These are phyloP conservation scores for Oreochromis niloticus DNA, from an alignment of 2,113 vertebrate genomes.

Conservation along the genomic window DNA sequence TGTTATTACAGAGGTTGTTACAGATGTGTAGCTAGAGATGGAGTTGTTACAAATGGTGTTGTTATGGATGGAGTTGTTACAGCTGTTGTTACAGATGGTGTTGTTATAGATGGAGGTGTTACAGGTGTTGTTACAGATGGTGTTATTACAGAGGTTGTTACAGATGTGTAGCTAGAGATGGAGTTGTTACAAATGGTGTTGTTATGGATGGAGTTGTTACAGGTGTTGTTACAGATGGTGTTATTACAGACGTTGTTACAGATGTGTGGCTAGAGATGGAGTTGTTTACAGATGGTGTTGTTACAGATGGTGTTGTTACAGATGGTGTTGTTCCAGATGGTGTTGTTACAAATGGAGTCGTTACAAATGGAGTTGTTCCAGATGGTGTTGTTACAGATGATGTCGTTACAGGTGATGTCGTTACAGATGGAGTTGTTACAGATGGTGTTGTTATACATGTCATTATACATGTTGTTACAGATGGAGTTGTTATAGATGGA, in stretches of 20 bases:
- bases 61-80: fast-evolving
- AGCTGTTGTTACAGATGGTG: too few relatives aligned
- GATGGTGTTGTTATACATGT: too few relatives aligned
- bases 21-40: too few relatives aligned
- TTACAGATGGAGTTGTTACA: fast-evolving
- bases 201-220: fast-evolving
- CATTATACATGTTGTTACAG: too few relatives aligned
- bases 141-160: too few relatives aligned
- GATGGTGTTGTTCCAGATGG: fast-evolving
- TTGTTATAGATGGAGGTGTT: fast-evolving
- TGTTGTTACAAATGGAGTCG: too few relatives aligned
- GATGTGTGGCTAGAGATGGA: too few relatives aligned
- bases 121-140: too few relatives aligned
- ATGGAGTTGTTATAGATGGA: too few relatives aligned
- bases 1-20: fast-evolving
- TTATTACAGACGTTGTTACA: too few relatives aligned
- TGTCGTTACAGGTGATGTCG: fast-evolving
- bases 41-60: fast-evolving
- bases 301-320: fast-evolving
- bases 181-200: fast-evolving
- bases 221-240: fast-evolving
- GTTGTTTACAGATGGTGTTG: too few relatives aligned
- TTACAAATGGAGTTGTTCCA: fast-evolving
- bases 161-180: too few relatives aligned
- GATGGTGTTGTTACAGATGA: fast-evolving